phyloP scores from a whole-genome alignment of 2,797 vertebrate species.

The Rhabdomys pumilio region DNA sequence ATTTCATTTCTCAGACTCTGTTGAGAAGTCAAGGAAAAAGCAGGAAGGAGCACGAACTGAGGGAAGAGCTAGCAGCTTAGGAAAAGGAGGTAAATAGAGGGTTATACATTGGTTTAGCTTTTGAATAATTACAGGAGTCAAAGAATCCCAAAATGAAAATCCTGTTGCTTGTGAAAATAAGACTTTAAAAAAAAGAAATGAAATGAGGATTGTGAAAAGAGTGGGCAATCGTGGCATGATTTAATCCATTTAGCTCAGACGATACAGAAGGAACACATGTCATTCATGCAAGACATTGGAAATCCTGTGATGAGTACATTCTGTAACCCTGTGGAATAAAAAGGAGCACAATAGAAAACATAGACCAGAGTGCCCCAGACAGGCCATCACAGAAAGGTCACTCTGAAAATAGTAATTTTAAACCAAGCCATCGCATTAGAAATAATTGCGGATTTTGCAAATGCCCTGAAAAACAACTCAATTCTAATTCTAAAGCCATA shows the following conservation, averaged over 20 bases:
- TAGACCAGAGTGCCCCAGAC: constrained; percentile 25
- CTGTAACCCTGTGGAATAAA: constrained; percentile 52
- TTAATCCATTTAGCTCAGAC: constrained; percentile 80
- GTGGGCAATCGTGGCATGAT: constrained; percentile 73
- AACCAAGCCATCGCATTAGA: constrained; percentile 2
- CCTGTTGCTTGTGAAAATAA: constrained; percentile 75
- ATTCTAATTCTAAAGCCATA: background rate
- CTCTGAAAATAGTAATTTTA: background rate
- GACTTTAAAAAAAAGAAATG: background rate
- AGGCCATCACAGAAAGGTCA: background rate
- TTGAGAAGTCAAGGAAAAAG: constrained; percentile 31
- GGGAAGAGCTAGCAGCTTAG: background rate
- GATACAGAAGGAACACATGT: constrained; percentile 69
- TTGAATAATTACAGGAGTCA: constrained; percentile 69
- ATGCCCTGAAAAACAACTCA: background rate
- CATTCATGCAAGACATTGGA: constrained; percentile 7
- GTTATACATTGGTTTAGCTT: constrained; percentile 69
- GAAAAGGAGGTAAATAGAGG: constrained; percentile 67
- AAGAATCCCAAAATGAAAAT: constrained; percentile 78
- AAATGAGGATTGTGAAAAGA: constrained; percentile 69
- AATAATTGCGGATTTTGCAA: background rate
- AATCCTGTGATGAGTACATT: constrained; percentile 8
- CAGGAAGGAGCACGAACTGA: background rate
- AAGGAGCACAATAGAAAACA: constrained; percentile 57
- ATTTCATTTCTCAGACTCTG: constrained; percentile 28